Conservation (phyloP, 2,888 invertebrate genomes). For the Abrostola tripartita region DNA sequence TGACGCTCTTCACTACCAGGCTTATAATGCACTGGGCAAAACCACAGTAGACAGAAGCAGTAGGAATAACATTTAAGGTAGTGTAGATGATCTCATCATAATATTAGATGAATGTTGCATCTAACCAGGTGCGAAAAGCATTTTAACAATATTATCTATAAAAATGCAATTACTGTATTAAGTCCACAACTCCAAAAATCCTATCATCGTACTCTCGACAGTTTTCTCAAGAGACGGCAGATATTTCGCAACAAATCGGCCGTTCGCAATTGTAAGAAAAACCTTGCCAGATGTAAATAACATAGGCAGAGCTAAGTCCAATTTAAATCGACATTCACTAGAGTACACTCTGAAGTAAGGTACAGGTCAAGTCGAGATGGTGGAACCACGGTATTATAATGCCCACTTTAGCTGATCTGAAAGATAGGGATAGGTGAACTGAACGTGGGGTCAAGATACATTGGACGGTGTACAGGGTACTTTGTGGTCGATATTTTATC, state of each 20-base stretch:
- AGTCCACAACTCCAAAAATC: slow-evolving; percentile 43
- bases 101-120: too few relatives aligned
- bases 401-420: slow-evolving; percentile 44
- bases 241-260: slow-evolving; percentile 82
- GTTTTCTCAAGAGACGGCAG: slow-evolving; percentile 78
- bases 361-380: slow-evolving; percentile 31
- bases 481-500: slow-evolving; percentile 82
- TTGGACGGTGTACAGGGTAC: slow-evolving; percentile 65
- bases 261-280: slow-evolving; percentile 80
- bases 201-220: slow-evolving; percentile 61
- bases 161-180: slow-evolving; percentile 9
- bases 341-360: slow-evolving; percentile 8
- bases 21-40: too few relatives aligned
- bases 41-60: too few relatives aligned
- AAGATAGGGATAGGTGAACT: slow-evolving; percentile 18
- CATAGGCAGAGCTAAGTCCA: slow-evolving; percentile 50
- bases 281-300: slow-evolving; percentile 74
- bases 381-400: slow-evolving; percentile 11
- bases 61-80: too few relatives aligned
- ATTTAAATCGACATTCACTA: slow-evolving; percentile 31
- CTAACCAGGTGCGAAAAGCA: too few relatives aligned
- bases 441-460: slow-evolving; percentile 38
- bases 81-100: too few relatives aligned
- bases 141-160: not conserved
- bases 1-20: too few relatives aligned